Percentiles rank a stretch among this genome's conserved stretches.
Evolutionary conservation across 2,888 invertebrate genomes (phyloP).

Genomic region (Lasioglossum morio): DNA sequence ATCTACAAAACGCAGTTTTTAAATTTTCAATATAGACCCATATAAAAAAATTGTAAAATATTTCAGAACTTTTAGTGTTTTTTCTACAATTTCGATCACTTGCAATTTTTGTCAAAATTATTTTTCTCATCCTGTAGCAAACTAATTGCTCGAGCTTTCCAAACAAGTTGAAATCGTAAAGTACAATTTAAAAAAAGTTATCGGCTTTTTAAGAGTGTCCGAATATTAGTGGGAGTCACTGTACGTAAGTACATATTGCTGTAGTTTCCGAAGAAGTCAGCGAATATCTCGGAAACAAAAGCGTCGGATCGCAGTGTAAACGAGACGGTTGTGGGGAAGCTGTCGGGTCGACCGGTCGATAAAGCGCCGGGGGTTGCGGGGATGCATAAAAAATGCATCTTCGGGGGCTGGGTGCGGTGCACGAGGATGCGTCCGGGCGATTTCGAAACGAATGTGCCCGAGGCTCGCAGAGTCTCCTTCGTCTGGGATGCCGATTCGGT

Average conservation of each 20-base stretch:
- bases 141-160: too few relatives aligned
- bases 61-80: too few relatives aligned
- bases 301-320: constrained; percentile 6
- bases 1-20: too few relatives aligned
- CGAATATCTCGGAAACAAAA: not conserved
- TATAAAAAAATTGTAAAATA: too few relatives aligned
- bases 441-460: not conserved
- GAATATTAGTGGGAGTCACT: too few relatives aligned
- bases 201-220: too few relatives aligned
- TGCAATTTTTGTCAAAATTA: too few relatives aligned
- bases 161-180: too few relatives aligned
- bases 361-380: constrained; percentile 6
- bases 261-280: not conserved
- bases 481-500: not conserved
- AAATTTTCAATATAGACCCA: too few relatives aligned
- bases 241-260: not conserved
- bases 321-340: not conserved
- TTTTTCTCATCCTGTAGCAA: too few relatives aligned
- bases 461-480: not conserved
- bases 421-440: not conserved
- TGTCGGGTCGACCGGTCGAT: constrained; percentile 2
- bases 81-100: too few relatives aligned
- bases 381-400: constrained; percentile 6
- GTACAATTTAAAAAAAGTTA: too few relatives aligned
- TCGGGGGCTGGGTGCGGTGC: not conserved